These are phyloP conservation scores for Geotrypetes seraphini DNA, from an alignment of 2,797 vertebrate species.

Conservation along the genomic window DNA sequence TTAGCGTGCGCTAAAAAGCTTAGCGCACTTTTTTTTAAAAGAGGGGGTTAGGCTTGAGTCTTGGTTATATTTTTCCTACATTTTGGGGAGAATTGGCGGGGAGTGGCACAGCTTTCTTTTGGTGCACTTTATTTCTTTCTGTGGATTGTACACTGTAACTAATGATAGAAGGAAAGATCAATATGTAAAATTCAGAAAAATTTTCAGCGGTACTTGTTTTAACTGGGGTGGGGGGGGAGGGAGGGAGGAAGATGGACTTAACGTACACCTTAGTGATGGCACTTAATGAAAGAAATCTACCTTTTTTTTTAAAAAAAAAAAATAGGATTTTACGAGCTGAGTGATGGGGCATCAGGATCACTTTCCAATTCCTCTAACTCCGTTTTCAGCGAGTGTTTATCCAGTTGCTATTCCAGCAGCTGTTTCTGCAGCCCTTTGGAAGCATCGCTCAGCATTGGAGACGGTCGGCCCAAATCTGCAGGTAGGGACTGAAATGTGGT, in stretches of 20 bases:
- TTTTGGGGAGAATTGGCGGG: no score
- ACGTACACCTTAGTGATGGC: constrained; percentile 10
- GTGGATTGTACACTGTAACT: no score
- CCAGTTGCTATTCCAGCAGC: constrained; percentile 81
- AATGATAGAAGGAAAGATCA: no score
- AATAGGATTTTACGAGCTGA: constrained; percentile 91
- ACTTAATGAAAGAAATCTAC: neutral
- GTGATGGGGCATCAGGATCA: constrained; percentile 80
- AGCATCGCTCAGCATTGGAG: constrained; percentile 66
- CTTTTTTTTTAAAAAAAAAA: constrained; percentile 49
- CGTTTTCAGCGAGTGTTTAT: constrained; percentile 93
- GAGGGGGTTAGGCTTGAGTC: no score
- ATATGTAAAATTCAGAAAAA: no score
- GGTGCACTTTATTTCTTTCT: no score
- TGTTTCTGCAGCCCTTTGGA: constrained; percentile 81
- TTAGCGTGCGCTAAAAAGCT: no score
- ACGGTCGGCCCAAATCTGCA: constrained; percentile 69
- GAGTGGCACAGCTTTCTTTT: no score
- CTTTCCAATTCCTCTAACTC: constrained; percentile 96
- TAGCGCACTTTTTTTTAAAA: no score
- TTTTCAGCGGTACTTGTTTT: constrained; percentile 9
- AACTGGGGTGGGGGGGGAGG: no score
- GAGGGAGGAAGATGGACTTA: constrained; percentile 25
- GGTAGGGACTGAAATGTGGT: constrained; percentile 70
- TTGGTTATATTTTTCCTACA: no score